A percentile compares a stretch with the other conserved stretches of the same genome.
Conservation (phyloP, 35 echinoderm and acorn worm species). For the Ophioderma brevispina region DNA sequence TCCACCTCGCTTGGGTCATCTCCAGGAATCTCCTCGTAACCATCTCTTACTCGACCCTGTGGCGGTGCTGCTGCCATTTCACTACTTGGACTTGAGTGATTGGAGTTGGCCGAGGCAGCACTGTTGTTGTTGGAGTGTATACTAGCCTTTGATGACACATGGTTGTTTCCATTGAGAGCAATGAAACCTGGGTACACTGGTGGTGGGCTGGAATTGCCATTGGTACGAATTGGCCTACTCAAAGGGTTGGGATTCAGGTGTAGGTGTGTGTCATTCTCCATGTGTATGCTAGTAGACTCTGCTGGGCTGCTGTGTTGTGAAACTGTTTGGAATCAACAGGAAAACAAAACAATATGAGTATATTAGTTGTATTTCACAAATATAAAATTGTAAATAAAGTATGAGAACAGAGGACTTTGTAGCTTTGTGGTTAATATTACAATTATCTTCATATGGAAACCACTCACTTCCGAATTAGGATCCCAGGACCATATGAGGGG, state of each 20-base stretch:
- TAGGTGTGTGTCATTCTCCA: neutral
- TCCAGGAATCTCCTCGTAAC: neutral
- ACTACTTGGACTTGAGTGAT: neutral
- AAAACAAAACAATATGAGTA: too few species aligned
- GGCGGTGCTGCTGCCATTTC: neutral
- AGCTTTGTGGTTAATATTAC: too few species aligned
- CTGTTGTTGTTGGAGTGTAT: conserved; percentile 6
- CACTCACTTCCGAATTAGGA: too few species aligned
- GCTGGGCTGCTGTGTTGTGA: neutral
- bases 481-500: too few species aligned
- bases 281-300: neutral
- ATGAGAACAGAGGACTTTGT: too few species aligned
- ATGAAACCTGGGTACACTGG: neutral
- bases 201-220: neutral
- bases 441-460: too few species aligned
- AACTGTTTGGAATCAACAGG: too few species aligned
- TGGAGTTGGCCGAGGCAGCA: neutral
- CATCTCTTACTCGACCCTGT: neutral
- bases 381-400: too few species aligned
- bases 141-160: neutral
- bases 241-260: neutral
- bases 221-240: neutral
- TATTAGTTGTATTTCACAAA: too few species aligned
- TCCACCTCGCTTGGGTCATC: neutral
- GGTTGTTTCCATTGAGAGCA: neutral